Conservation (phyloP, 2,113 vertebrate genomes). For the Brevimyrus niger region DNA sequence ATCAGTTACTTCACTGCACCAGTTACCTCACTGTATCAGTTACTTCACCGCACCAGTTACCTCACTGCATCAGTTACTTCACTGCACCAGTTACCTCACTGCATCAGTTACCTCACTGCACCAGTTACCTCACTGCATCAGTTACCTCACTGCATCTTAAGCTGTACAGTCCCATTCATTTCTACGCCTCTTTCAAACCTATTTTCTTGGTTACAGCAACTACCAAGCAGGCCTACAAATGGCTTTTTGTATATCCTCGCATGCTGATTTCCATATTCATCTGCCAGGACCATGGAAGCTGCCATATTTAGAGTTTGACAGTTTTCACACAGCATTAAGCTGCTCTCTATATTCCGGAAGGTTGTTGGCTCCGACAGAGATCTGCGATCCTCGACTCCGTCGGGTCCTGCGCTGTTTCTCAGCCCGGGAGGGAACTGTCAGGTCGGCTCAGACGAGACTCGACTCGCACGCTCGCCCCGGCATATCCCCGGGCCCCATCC, state of each 20-base stretch:
- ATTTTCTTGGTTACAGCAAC: background rate
- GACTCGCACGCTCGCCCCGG: background rate
- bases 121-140: background rate
- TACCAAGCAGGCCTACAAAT: background rate
- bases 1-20: too few relatives aligned
- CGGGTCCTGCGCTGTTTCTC: background rate
- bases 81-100: background rate
- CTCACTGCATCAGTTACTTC: background rate
- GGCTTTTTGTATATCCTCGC: background rate
- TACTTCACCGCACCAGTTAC: background rate
- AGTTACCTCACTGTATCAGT: background rate
- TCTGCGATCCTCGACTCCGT: background rate
- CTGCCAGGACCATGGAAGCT: background rate
- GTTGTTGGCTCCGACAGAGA: background rate
- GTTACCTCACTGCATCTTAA: background rate
- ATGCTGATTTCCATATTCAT: background rate
- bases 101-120: background rate
- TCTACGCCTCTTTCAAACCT: background rate
- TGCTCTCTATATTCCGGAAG: background rate
- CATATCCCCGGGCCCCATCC: background rate
- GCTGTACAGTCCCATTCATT: background rate
- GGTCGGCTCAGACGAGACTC: background rate
- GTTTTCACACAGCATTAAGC: background rate
- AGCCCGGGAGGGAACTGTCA: background rate
- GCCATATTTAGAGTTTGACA: background rate